A percentile compares a stretch with the other conserved stretches of the same genome.
Evolutionary conservation across 2,797 vertebrate genomes (phyloP).

Genomic region (Anguilla anguilla): DNA sequence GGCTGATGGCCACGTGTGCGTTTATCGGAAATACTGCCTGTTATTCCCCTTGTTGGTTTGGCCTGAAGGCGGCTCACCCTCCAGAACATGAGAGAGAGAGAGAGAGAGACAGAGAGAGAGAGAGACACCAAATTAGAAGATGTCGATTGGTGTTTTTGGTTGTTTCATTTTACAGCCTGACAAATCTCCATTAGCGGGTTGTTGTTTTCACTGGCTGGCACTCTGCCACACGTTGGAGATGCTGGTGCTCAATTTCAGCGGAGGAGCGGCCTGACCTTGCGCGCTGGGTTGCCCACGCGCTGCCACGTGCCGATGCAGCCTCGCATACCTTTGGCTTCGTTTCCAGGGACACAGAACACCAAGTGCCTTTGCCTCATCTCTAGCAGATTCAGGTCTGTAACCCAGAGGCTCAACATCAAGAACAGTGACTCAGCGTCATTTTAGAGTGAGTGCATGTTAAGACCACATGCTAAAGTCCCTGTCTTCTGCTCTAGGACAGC

Average conservation of each 20-base stretch:
- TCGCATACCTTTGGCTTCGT: conserved; percentile 26
- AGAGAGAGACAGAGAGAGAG: background rate
- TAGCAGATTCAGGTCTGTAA: conserved; percentile 47
- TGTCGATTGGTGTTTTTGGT: background rate
- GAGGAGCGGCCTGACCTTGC: conserved; percentile 2
- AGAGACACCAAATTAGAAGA: background rate
- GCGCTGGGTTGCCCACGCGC: background rate
- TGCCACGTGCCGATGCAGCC: background rate
- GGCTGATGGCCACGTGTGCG: background rate
- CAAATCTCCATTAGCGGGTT: background rate
- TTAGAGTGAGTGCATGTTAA: conserved; percentile 53
- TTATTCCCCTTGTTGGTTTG: background rate
- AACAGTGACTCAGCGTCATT: conserved; percentile 42
- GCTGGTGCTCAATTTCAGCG: background rate
- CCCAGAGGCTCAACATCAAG: conserved; percentile 53
- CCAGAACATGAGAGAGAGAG: background rate
- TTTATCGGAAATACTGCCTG: conserved; percentile 16
- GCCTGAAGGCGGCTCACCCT: background rate
- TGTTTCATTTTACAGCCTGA: background rate
- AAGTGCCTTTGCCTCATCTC: background rate
- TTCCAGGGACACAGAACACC: conserved; percentile 39
- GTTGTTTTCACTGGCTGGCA: background rate
- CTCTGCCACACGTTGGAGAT: background rate
- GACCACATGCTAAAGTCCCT: conserved; percentile 47
- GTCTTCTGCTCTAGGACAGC: conserved; percentile 42